These are phyloP conservation scores for Drosophila cognata DNA, from an alignment of 2,888 invertebrate species.

Conservation along the genomic window DNA sequence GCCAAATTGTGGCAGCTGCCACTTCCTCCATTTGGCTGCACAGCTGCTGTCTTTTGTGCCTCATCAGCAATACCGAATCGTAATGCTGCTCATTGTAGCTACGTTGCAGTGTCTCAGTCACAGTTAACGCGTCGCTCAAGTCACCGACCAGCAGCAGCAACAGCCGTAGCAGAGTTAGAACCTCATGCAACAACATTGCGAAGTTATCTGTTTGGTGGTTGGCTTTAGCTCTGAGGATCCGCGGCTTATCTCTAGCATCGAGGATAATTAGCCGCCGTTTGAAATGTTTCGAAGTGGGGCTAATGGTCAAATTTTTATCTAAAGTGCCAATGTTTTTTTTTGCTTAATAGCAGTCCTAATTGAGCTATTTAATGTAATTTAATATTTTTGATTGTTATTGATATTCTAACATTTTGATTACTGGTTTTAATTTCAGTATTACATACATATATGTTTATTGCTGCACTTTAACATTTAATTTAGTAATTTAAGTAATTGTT, in stretches of 20 bases:
- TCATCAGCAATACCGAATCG: constrained; percentile 43
- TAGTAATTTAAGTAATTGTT: background rate
- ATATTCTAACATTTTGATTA: background rate
- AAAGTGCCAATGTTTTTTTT: constrained; percentile 4
- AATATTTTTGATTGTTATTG: constrained; percentile 1
- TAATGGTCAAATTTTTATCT: constrained; percentile 16
- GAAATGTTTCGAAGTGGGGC: constrained; percentile 10
- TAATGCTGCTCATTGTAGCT: constrained; percentile 36
- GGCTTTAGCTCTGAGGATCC: background rate
- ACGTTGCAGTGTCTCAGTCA: constrained; percentile 25
- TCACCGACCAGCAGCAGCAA: constrained; percentile 13
- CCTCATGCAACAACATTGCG: constrained; percentile 37
- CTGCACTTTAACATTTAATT: background rate
- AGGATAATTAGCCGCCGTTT: constrained; percentile 26
- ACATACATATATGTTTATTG: background rate
- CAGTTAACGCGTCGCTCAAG: constrained; percentile 6
- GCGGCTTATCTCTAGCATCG: constrained; percentile 26
- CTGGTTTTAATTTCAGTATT: background rate
- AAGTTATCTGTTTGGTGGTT: constrained; percentile 15
- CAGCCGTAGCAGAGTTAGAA: constrained; percentile 22
- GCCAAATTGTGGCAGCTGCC: constrained; percentile 11
- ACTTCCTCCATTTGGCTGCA: constrained; percentile 32
- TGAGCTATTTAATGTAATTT: constrained; percentile 14
- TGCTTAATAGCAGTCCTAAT: background rate
- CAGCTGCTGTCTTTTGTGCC: constrained; percentile 32